Evolutionary conservation across 2,888 invertebrate genomes (phyloP), one percentile per base, ranked within the genome.

Genomic region (Cryptus viduatorius): DNA sequence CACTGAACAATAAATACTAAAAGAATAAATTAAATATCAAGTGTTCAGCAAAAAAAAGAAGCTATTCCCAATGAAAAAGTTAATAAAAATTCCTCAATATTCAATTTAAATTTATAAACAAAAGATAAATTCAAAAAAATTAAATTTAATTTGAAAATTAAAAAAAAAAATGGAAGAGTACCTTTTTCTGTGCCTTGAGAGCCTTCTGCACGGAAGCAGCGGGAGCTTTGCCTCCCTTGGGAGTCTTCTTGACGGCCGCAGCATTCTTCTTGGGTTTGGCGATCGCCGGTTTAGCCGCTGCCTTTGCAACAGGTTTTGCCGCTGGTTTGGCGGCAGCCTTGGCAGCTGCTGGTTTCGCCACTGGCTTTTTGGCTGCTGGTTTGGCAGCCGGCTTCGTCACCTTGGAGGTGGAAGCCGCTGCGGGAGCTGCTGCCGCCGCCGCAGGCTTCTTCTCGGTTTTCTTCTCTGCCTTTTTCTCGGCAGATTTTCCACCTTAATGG

Each of bases 151-250:
- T 50, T 16, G 5, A 16, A 53, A 65, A 24, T 4, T 4, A 14
- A 24, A 24, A 24, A 19, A 5, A 53, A 46, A 44, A 53, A 65
- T n/a, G 42, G 14, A 8, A 12, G n/a, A 46, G 53, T 93, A 97
- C 98, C 96, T 98, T 98, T 90, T 96, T 97, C 94, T 97, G 98
- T 19, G 97, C 96, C 94, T 97, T 97, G 88, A 97, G 95, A 80
- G 98, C 98, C 92, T 97, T 98, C 73, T 96, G 95, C 86, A 97
- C 95, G 73, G 95, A 94, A 87, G 95, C 94, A 71, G 95, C 94
- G 56, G 94, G 93, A 83, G 94, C 92, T 87, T 95, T 95, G 75
- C 95, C 94, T 80, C 91, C 91, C 79, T 94, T 94, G 0, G 93
- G 89, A 12, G 92, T 90, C 84, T 94, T 94, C 86, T 94, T 93